Base-by-base conservation (phyloP, 1,140 invertebrate species). In the Anoplophora glabripennis region DNA sequence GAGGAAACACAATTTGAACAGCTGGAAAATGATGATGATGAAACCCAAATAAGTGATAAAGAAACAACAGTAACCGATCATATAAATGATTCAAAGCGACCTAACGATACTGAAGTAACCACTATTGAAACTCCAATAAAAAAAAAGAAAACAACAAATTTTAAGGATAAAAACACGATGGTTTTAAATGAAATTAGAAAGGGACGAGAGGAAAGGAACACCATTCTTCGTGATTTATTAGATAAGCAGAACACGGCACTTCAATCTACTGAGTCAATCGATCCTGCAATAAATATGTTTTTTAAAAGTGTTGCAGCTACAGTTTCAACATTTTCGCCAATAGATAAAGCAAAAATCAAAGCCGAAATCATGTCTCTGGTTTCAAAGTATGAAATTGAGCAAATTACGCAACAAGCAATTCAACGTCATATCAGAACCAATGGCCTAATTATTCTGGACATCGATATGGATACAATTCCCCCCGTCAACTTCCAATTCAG, bases 111-210 rank as follows among this genome's bases (percentile, higher is more conserved):
- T 37, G 36, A 37, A 37, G 36, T 37, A 37, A 44, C 9, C 42
- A 14, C 9, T 44, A 14, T 44, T 44, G 42, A 44, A 40, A 12
- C n/a, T 40, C n/a, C 38, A 40, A 11, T 12, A 40, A 12, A 40
- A 40, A 11, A 40, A 11, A 14, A 4, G 38, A 4, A 9, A 40
- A 40, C n/a, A 40, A 40, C n/a, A 40, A 40, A 49, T 21, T 49
- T 33, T 28, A 21, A 21, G 14, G 4, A 15, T 14, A 14, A 35
- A 52, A 34, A 52, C 5, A 36, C 11, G 12, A 36, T 38, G 9
- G 33, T 52, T 37, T 36, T 52, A 17, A n/a, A 36, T 17, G 33
- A 52, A 52, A 33, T 17, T 52, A 38, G 17, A 52, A 52, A 52
- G 18, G 12, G 33, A 12, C 34, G 49, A 10, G 35, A 34, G 33